Conservation (phyloP, 2,888 invertebrate genomes). For the Netelia fuscicornis region DNA sequence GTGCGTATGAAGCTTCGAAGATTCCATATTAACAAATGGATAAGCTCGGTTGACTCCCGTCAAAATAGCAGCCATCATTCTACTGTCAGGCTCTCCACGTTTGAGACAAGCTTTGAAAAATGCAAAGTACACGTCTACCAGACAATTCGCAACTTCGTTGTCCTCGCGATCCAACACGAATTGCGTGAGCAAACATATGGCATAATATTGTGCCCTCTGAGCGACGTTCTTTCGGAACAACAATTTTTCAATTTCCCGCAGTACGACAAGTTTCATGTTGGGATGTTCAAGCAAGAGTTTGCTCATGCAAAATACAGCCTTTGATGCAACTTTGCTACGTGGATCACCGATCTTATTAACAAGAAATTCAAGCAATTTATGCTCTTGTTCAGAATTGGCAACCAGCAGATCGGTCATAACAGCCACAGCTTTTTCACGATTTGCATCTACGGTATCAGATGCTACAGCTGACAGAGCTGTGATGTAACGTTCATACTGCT, state of each 20-base stretch:
- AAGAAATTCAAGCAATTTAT: conserved; percentile 91
- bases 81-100: conserved; percentile 92
- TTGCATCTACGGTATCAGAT: conserved; percentile 92
- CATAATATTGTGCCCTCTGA: conserved; percentile 95
- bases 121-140: conserved; percentile 96
- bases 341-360: conserved; percentile 99
- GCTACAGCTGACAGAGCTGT: conserved; percentile 90
- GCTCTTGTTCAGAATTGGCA: conserved; percentile 94
- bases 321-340: conserved; percentile 93
- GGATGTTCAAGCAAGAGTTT: conserved; percentile 94
- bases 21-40: conserved; percentile 91
- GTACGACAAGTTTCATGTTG: conserved; percentile 95
- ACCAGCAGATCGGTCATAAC: conserved; percentile 91
- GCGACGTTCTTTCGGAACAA: conserved; percentile 95
- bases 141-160: conserved; percentile 90
- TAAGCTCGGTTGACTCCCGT: conserved; percentile 94
- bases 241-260: conserved; percentile 95
- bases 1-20: conserved; percentile 87
- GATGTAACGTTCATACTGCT: conserved; percentile 91
- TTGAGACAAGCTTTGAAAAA: conserved; percentile 97
- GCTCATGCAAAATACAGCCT: conserved; percentile 93
- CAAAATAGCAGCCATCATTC: conserved; percentile 93
- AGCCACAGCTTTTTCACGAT: conserved; percentile 92
- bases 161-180: conserved; percentile 92
- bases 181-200: conserved; percentile 95